Evolutionary conservation across 2,888 invertebrate species (phyloP).

Genomic region (Polymixis flavicincta): DNA sequence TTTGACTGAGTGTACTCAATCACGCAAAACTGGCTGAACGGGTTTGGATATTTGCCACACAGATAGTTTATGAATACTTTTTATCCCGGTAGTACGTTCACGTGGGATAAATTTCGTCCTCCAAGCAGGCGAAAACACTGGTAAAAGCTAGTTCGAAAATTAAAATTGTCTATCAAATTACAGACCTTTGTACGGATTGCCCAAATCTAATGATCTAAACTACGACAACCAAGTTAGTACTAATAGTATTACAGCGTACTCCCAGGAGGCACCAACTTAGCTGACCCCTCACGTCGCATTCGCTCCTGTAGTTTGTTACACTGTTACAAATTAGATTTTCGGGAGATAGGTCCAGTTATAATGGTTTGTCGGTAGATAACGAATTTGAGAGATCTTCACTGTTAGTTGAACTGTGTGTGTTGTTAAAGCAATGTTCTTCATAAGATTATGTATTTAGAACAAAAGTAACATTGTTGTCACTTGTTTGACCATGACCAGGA

Average conservation of each 20-base stretch:
- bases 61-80: too few species aligned
- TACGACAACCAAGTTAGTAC: conserved; percentile 2
- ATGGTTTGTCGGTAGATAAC: conserved; percentile 11
- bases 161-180: background rate
- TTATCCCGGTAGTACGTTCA: too few species aligned
- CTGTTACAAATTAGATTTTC: conserved; percentile 41
- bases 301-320: conserved; percentile 19
- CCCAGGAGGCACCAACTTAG: conserved; percentile 32
- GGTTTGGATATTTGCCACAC: too few species aligned
- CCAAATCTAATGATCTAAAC: conserved; percentile 16
- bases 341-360: conserved; percentile 8
- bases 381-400: conserved; percentile 11
- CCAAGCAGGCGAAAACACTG: too few species aligned
- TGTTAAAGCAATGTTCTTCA: background rate
- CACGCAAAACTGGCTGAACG: too few species aligned
- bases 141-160: background rate
- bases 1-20: too few species aligned
- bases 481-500: background rate
- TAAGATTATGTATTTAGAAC: background rate
- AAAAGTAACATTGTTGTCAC: background rate
- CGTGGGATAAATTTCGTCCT: too few species aligned
- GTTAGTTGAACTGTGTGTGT: conserved; percentile 9
- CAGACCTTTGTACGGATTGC: background rate
- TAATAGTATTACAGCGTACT: conserved; percentile 16
- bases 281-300: conserved; percentile 45